Evolutionary conservation across 2,113 vertebrate species (phyloP).

Genomic region (Motacilla alba): DNA sequence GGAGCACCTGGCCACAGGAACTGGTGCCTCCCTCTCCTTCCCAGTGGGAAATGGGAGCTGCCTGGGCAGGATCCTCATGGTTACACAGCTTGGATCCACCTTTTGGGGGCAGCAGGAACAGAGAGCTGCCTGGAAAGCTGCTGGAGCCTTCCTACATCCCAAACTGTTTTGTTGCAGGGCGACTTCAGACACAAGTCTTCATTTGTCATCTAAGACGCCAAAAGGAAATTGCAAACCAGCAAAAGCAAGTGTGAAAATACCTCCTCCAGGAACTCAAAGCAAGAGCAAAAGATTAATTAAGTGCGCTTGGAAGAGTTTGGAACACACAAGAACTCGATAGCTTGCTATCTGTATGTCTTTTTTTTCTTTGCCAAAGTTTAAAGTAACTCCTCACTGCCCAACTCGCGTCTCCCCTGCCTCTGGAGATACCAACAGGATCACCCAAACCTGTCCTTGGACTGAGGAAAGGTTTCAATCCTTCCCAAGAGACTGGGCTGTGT

Average conservation of each 20-base stretch:
- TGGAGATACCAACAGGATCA: neutral
- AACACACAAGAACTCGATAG: slow-evolving; percentile 50
- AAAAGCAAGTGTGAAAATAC: slow-evolving; percentile 61
- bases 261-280: slow-evolving; percentile 64
- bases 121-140: neutral
- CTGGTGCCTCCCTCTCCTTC: neutral
- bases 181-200: slow-evolving; percentile 98
- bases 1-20: neutral
- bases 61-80: neutral
- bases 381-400: slow-evolving; percentile 64
- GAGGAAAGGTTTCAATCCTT: neutral
- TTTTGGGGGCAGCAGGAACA: neutral
- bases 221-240: neutral
- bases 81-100: too few species aligned
- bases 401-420: neutral
- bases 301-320: slow-evolving; percentile 56
- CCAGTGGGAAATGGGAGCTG: neutral
- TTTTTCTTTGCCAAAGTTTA: slow-evolving; percentile 77
- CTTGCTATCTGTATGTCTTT: slow-evolving; percentile 45
- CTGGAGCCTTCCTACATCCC: neutral
- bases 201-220: slow-evolving; percentile 86
- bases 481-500: slow-evolving; percentile 13
- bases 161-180: slow-evolving; percentile 75
- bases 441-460: neutral
- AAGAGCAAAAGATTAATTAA: slow-evolving; percentile 36